These are phyloP conservation scores for Drosophila repletoides DNA, from an alignment of 1,140 invertebrate genomes.

Conservation along the genomic window DNA sequence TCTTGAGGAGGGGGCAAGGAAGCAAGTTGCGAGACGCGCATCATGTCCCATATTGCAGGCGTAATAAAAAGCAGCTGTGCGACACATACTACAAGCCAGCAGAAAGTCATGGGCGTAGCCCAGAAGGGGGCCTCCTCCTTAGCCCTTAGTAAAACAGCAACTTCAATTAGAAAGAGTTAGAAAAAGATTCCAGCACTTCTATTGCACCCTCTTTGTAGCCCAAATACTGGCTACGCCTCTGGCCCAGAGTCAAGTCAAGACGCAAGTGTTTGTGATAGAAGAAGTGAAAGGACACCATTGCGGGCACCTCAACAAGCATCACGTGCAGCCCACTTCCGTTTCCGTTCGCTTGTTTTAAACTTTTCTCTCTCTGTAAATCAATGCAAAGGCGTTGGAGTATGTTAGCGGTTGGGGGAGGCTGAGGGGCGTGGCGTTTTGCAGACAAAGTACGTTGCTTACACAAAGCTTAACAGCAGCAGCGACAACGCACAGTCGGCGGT, in stretches of 20 bases:
- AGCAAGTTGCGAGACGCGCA: slow-evolving; percentile 32
- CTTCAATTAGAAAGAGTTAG: too few species aligned
- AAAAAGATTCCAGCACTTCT: too few species aligned
- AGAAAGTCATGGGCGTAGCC: too few species aligned
- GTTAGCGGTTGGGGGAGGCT: not conserved
- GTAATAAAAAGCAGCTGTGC: slow-evolving; percentile 78
- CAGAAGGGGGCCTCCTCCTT: too few species aligned
- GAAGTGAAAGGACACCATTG: slow-evolving; percentile 41
- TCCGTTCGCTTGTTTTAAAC: slow-evolving; percentile 78
- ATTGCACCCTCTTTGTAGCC: too few species aligned
- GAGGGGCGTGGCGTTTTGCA: slow-evolving; percentile 21
- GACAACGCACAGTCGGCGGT: slow-evolving; percentile 67
- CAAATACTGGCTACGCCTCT: too few species aligned
- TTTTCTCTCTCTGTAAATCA: slow-evolving; percentile 68
- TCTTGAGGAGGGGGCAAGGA: not conserved
- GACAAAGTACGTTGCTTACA: slow-evolving; percentile 79
- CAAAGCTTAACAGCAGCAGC: slow-evolving; percentile 73
- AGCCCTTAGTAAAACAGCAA: too few species aligned
- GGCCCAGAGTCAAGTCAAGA: slow-evolving; percentile 25
- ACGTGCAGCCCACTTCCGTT: slow-evolving; percentile 79
- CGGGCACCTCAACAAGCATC: slow-evolving; percentile 76
- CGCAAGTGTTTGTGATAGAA: slow-evolving; percentile 49
- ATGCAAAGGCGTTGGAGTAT: slow-evolving; percentile 41
- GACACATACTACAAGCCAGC: slow-evolving; percentile 22
- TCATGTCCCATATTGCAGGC: slow-evolving; percentile 74